These are phyloP conservation scores for Dissostichus mawsoni DNA, from an alignment of 2,113 vertebrate genomes.

Conservation along the genomic window DNA sequence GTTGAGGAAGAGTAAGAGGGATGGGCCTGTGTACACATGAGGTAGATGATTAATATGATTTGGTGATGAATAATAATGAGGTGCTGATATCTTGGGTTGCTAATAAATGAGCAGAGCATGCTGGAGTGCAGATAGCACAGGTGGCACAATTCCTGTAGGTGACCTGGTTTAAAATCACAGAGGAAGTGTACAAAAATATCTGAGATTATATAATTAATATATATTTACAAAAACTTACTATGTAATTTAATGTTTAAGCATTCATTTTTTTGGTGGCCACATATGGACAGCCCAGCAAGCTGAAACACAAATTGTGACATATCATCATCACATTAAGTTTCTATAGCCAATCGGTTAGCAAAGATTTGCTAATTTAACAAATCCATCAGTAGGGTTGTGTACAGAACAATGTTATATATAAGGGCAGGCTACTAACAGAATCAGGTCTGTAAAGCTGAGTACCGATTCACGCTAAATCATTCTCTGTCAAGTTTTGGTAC, in stretches of 20 bases:
- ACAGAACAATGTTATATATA: background rate
- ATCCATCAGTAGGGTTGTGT: background rate
- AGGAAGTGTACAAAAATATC: background rate
- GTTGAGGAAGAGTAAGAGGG: constrained; percentile 33
- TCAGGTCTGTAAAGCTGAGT: background rate
- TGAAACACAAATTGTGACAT: too few relatives aligned
- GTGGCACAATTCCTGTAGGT: constrained; percentile 21
- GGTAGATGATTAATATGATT: constrained; percentile 53
- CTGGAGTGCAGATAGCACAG: constrained; percentile 20
- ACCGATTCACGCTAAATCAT: background rate
- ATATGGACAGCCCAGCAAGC: too few relatives aligned
- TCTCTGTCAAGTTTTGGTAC: background rate
- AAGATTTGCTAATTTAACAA: too few relatives aligned
- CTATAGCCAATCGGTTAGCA: too few relatives aligned
- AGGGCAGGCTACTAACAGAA: background rate
- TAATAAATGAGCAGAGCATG: constrained; percentile 33
- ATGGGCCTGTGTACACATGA: constrained; percentile 55
- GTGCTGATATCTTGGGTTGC: constrained; percentile 26
- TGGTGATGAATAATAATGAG: constrained; percentile 54
- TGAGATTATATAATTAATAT: background rate
- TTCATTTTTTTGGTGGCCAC: too few relatives aligned
- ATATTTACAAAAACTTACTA: background rate
- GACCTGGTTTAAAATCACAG: background rate
- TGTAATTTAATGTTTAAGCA: too few relatives aligned
- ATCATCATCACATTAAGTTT: too few relatives aligned